Conservation (phyloP, 2,113 vertebrate species). For the Cheirogaleus medius region DNA sequence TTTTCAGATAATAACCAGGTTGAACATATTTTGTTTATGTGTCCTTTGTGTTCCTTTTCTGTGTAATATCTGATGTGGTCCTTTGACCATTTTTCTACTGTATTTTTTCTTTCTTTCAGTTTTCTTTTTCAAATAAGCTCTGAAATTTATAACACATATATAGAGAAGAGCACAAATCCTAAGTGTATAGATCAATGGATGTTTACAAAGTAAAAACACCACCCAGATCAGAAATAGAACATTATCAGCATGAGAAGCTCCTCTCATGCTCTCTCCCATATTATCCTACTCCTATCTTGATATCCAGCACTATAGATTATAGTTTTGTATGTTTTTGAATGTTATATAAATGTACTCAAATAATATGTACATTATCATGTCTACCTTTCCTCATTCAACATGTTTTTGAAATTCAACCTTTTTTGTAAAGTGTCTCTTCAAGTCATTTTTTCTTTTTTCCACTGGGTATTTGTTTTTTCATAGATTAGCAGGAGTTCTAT, state of each 20-base stretch:
- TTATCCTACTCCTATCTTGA: neutral
- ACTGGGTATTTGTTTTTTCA: no score
- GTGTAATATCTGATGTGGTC: neutral
- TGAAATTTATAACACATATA: neutral
- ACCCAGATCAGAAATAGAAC: neutral
- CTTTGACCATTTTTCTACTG: neutral
- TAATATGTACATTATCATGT: neutral
- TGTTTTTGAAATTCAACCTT: neutral
- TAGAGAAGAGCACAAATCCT: neutral
- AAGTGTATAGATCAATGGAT: neutral
- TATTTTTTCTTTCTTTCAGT: neutral
- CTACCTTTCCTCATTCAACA: neutral
- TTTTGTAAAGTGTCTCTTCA: neutral
- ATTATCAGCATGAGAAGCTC: neutral
- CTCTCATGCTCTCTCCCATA: neutral
- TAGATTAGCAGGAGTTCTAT: no score
- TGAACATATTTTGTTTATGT: neutral
- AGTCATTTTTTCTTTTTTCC: no score
- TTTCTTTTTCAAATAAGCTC: neutral
- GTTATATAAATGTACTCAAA: neutral
- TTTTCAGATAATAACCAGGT: neutral
- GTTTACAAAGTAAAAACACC: neutral
- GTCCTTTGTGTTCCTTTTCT: neutral
- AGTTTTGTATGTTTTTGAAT: neutral
- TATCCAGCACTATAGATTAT: neutral